phyloP scores from a whole-genome alignment of 2,888 invertebrate genomes.

The Cryptophagus acutangulus region DNA sequence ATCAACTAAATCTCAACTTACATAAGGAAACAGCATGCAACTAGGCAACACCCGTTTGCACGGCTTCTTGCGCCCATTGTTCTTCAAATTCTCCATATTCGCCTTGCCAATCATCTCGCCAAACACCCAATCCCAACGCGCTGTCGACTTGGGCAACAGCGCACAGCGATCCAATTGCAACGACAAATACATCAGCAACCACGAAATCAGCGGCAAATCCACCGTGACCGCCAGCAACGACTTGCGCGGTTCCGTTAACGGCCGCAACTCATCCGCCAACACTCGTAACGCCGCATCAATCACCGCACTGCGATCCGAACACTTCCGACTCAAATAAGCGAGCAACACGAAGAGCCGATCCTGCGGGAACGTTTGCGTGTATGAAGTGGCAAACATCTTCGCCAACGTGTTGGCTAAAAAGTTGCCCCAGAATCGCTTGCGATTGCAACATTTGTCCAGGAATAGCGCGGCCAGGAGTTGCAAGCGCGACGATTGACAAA shows the following conservation, averaged over 20 bases:
- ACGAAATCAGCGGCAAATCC: constrained; percentile 65
- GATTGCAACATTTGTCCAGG: constrained; percentile 56
- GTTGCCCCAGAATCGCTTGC: constrained; percentile 75
- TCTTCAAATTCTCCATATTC: constrained; percentile 42
- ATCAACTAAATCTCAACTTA: too few relatives aligned
- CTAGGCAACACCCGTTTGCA: constrained; percentile 62
- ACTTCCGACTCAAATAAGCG: constrained; percentile 81
- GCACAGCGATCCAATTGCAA: constrained; percentile 54
- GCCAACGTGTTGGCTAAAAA: constrained; percentile 80
- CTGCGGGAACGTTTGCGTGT: constrained; percentile 75
- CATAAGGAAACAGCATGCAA: too few relatives aligned
- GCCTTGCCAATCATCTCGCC: constrained; percentile 63
- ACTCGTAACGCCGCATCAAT: constrained; percentile 60
- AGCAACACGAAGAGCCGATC: constrained; percentile 84
- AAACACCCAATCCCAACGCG: constrained; percentile 87
- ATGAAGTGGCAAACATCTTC: constrained; percentile 71
- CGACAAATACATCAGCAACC: constrained; percentile 71
- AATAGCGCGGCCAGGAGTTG: constrained; percentile 76
- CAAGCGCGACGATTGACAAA: constrained; percentile 72
- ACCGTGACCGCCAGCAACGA: constrained; percentile 53
- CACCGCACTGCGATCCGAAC: constrained; percentile 60
- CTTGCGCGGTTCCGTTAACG: constrained; percentile 36
- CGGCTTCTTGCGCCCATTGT: constrained; percentile 58
- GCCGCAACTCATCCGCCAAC: constrained; percentile 55
- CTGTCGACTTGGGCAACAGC: constrained; percentile 27